Conservation (phyloP, 2,113 vertebrate genomes). For the Recurvirostra avosetta region DNA sequence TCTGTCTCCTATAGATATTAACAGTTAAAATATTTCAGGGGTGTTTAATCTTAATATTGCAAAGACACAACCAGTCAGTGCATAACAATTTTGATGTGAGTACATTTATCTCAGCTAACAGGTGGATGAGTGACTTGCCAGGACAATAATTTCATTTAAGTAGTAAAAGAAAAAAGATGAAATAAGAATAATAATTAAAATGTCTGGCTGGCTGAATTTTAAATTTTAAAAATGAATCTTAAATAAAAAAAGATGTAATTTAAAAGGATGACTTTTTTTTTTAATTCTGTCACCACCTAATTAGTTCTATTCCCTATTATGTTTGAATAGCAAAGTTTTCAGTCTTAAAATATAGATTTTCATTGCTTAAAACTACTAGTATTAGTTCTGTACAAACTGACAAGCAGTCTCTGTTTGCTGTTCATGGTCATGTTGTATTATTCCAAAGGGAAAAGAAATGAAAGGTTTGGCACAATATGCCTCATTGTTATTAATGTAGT, state of each 20-base stretch:
- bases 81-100: neutral
- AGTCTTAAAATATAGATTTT: neutral
- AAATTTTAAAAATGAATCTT: neutral
- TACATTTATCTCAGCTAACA: neutral
- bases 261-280: neutral
- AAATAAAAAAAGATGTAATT: neutral
- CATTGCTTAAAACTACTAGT: neutral
- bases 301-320: neutral
- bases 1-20: neutral
- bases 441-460: neutral
- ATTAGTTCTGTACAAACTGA: neutral
- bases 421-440: neutral
- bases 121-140: neutral
- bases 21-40: neutral
- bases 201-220: neutral
- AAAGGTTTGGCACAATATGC: neutral
- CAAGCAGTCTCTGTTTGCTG: neutral
- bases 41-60: neutral
- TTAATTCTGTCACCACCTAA: neutral
- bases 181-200: neutral
- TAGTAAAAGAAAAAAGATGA: accelerated
- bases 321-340: neutral
- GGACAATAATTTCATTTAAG: neutral
- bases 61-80: neutral
- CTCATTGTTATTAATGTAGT: neutral